Evolutionary conservation across 2,888 invertebrate species (phyloP).

Genomic region (Trissoscelio sp.): DNA sequence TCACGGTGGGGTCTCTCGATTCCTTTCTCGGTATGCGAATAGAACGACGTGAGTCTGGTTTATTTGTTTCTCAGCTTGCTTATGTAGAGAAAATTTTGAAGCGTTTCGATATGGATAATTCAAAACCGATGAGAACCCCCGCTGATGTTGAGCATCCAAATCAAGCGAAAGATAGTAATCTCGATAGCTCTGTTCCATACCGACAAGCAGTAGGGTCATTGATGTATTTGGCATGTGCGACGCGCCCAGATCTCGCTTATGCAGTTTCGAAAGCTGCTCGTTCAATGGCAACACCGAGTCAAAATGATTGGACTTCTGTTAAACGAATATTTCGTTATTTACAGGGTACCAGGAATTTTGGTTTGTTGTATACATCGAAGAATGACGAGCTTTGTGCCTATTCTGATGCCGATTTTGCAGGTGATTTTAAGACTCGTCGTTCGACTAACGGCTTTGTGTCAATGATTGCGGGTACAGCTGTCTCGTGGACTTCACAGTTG

Average conservation of each 20-base stretch:
- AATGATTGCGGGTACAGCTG: not conserved
- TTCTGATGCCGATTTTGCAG: constrained; percentile 33
- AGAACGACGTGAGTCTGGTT: constrained; percentile 61
- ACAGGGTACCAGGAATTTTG: not conserved
- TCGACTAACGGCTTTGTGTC: constrained; percentile 29
- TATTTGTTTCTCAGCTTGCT: constrained; percentile 63
- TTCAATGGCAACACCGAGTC: constrained; percentile 13
- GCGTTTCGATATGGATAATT: constrained; percentile 59
- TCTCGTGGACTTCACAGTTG: constrained; percentile 19
- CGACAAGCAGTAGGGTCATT: constrained; percentile 52
- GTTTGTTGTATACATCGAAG: not conserved
- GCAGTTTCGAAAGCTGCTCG: constrained; percentile 23
- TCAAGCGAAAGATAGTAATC: constrained; percentile 25
- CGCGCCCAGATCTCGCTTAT: constrained; percentile 15
- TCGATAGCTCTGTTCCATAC: constrained; percentile 62
- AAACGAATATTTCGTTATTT: constrained; percentile 33
- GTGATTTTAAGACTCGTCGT: constrained; percentile 13
- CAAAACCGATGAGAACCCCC: constrained; percentile 62
- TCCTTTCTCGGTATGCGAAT: constrained; percentile 70
- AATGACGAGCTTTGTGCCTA: constrained; percentile 3
- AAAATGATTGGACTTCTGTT: constrained; percentile 15
- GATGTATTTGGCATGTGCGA: constrained; percentile 62
- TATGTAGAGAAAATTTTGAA: constrained; percentile 62
- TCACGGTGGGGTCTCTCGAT: constrained; percentile 64
- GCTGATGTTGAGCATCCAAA: constrained; percentile 54